A percentile compares a stretch with the other conserved stretches of the same genome.
phyloP scores from a whole-genome alignment of 2,888 invertebrate species.

The Ectemnius lituratus region DNA sequence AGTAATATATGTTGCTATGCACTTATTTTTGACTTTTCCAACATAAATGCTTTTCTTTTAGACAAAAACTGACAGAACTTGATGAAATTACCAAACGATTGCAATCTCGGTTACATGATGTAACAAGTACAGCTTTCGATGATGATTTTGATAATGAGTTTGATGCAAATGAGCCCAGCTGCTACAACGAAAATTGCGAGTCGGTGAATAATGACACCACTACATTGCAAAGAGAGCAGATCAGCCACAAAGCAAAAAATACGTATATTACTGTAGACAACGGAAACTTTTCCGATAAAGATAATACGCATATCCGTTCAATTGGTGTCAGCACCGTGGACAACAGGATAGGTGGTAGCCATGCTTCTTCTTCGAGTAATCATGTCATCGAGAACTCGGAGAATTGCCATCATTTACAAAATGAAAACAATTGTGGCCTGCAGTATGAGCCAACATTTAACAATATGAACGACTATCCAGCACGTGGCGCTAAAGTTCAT shows the following conservation, averaged over 20 bases:
- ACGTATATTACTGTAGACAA: background rate
- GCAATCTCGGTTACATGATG: conserved; percentile 80
- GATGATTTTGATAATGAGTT: conserved; percentile 82
- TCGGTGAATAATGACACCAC: conserved; percentile 41
- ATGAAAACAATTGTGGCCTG: conserved; percentile 4
- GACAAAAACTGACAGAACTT: conserved; percentile 82
- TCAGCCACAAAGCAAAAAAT: background rate
- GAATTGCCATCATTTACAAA: background rate
- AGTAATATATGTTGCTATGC: conserved; percentile 2
- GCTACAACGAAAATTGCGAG: conserved; percentile 60
- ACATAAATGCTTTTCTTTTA: conserved; percentile 65
- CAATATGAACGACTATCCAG: conserved; percentile 50
- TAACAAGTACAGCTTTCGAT: conserved; percentile 79
- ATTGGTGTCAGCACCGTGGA: background rate
- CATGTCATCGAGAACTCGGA: too few relatives aligned
- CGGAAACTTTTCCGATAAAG: background rate
- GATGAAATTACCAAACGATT: conserved; percentile 83
- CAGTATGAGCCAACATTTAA: conserved; percentile 21
- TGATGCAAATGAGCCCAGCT: conserved; percentile 62
- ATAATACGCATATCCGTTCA: background rate
- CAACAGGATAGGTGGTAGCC: background rate
- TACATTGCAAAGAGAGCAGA: background rate
- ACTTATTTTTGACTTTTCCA: background rate
- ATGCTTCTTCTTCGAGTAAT: background rate
- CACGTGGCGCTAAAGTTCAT: conserved; percentile 69